Base-by-base conservation (phyloP, 1,140 invertebrate genomes). In the Pogonus chalceus region DNA sequence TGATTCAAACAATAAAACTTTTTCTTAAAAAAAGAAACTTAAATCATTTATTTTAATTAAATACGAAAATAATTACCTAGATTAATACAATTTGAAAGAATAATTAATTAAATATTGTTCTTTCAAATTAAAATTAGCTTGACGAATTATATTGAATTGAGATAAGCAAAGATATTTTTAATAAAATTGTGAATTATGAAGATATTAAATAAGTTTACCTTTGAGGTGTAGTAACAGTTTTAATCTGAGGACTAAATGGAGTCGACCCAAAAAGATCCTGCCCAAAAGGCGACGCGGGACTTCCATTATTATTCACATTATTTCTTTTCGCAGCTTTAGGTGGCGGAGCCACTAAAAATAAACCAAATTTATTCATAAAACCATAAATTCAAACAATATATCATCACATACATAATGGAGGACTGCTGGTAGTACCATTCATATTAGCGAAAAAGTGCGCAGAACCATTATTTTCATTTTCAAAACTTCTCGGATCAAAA, bases 291-390 rank as follows among this genome's bases (percentile, higher is more conserved):
- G 26, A 71, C 53, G 70, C 62, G 72, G 79, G 76, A 52, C 71
- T 69, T 55, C 62, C 70, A 56, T 71, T 69, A 35, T 62, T 74
- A 31, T 65, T 66, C 50, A 69, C 58, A 52, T 77, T 79, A 51
- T 79, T 79, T 53, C 81, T 75, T 67, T 78, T 79, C 2, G 80
- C 79, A 10, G 83, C 77, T 69, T 88, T 88, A 55, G 85, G 84
- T 57, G 87, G 87, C 58, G 87, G 87, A 9, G 86, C 85, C 75
- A 88, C 85, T 88, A 65, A 2, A 76, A 75, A 59, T 12, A 60
- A 58, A 35, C 49, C 3, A 51, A 57, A 49, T 4, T 43, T 10
- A 43, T 9, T 43, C 4, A 43, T 18, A 18, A 10, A 43, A 10
- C 18, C 3, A 43, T 43, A 10, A 9, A 43, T 9, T 12, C n/a